Conservation (phyloP, 2,113 vertebrate genomes). For the Natator depressus region DNA sequence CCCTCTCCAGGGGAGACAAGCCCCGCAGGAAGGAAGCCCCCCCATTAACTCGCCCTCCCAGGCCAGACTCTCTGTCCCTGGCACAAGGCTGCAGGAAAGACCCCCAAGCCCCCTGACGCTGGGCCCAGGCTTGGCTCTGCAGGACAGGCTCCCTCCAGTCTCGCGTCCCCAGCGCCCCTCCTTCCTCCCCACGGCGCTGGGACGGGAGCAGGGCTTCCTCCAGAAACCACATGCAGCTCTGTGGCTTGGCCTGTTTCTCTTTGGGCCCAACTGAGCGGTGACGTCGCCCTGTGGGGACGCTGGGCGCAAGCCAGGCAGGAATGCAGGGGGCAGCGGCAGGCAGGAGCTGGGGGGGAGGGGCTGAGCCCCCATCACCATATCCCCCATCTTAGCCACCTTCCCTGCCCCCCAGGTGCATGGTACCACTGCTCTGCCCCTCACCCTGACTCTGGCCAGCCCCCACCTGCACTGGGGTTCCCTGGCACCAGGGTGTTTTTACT, state of each 20-base stretch:
- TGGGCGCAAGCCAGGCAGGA: not conserved
- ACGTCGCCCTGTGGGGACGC: not conserved
- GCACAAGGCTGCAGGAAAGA: no score
- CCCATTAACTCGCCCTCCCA: not conserved
- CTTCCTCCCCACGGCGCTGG: not conserved
- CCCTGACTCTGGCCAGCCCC: no score
- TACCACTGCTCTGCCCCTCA: not conserved
- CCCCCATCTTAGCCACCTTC: no score
- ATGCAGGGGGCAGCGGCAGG: no score
- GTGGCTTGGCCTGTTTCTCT: not conserved
- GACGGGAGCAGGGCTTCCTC: not conserved
- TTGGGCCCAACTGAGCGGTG: not conserved
- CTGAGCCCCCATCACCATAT: no score
- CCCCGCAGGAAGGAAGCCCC: no score
- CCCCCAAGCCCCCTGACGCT: no score
- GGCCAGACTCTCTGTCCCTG: no score
- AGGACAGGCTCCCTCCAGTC: not conserved
- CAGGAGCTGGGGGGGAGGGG: not conserved
- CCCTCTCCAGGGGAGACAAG: no score
- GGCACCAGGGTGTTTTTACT: not conserved
- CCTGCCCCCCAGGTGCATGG: no score
- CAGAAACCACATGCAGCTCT: not conserved
- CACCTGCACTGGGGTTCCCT: not conserved
- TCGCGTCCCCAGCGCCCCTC: not conserved
- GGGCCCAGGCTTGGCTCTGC: not conserved